phyloP scores from a whole-genome alignment of 2,797 vertebrate genomes.

The Taeniopygia guttata region DNA sequence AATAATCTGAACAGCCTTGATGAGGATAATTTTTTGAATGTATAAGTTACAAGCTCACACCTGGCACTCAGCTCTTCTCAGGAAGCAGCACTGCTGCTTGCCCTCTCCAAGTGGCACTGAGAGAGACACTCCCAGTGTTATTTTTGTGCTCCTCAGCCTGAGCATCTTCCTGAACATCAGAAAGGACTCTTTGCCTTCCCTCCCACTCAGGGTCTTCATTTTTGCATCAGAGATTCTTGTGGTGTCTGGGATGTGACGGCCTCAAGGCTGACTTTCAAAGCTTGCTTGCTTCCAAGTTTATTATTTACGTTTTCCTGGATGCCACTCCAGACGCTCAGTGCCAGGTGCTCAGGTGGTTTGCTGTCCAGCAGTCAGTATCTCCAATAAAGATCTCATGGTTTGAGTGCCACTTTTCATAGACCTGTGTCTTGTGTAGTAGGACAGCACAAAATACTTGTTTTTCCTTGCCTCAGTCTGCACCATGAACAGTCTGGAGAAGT shows the following conservation, averaged over 20 bases:
- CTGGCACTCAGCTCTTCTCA: slow-evolving; percentile 21
- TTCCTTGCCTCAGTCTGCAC: neutral
- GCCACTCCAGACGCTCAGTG: neutral
- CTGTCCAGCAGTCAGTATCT: neutral
- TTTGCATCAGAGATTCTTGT: neutral
- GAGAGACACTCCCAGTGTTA: neutral
- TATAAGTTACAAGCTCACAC: neutral
- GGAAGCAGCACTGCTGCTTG: neutral
- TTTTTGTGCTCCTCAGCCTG: slow-evolving; percentile 10
- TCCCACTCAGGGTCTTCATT: neutral
- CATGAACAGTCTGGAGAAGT: neutral
- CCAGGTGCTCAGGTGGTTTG: neutral
- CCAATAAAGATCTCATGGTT: neutral
- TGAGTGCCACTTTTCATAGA: neutral
- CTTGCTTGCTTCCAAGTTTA: neutral
- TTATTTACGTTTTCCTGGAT: neutral
- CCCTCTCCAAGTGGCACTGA: neutral
- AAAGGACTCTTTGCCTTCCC: neutral
- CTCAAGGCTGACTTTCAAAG: neutral
- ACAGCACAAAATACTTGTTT: neutral
- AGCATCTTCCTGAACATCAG: slow-evolving; percentile 13
- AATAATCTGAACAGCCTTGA: neutral
- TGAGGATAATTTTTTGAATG: neutral
- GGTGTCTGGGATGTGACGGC: neutral
- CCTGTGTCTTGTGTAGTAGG: neutral